Evolutionary conservation across 2,113 vertebrate genomes (phyloP).

Genomic region (Nycticryphes semicollaris): DNA sequence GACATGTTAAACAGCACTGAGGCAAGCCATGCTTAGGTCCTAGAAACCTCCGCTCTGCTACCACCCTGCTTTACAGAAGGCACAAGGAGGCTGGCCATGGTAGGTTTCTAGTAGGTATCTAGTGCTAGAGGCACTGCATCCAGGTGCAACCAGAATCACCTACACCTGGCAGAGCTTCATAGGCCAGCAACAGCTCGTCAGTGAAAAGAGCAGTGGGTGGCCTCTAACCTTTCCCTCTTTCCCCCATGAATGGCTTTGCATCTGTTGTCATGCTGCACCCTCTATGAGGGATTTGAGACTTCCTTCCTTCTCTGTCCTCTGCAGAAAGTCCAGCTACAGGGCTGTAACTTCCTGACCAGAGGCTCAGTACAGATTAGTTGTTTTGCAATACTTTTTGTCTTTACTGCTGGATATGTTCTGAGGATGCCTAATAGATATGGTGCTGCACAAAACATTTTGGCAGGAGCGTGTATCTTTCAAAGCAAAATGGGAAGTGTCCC

Average conservation of each 20-base stretch:
- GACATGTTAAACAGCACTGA: background rate
- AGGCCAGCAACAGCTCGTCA: background rate
- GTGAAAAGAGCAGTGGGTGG: background rate
- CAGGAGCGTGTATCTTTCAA: background rate
- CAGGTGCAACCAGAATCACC: background rate
- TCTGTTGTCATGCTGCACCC: background rate
- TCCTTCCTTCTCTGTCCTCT: background rate
- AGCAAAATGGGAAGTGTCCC: background rate
- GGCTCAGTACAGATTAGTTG: background rate
- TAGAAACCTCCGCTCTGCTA: background rate
- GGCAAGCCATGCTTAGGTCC: background rate
- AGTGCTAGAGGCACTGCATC: background rate
- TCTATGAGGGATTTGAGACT: background rate
- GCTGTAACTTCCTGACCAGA: background rate
- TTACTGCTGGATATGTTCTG: background rate
- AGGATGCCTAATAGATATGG: background rate
- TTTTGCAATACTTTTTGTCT: background rate
- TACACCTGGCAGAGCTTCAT: background rate
- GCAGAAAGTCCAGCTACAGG: background rate
- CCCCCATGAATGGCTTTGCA: background rate
- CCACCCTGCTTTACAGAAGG: background rate
- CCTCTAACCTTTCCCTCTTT: background rate
- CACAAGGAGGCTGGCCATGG: fast-evolving
- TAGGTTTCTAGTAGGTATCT: background rate
- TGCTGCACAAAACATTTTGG: background rate